phyloP scores from a whole-genome alignment of 2,888 invertebrate genomes.

The Leptura quadrifasciata region DNA sequence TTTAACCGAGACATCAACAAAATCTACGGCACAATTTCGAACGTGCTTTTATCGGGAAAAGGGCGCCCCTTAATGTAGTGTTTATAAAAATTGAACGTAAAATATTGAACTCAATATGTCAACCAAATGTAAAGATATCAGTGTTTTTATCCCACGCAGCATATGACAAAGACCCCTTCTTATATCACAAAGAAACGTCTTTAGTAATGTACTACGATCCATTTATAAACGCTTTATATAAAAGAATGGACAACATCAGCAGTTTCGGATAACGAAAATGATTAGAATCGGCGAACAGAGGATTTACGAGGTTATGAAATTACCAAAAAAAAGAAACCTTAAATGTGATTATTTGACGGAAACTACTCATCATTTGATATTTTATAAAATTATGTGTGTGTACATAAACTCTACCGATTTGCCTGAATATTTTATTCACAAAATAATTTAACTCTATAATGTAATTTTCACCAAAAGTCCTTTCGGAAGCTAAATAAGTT shows the following conservation, averaged over 20 bases:
- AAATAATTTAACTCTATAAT: too few relatives aligned
- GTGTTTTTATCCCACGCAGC: conserved; percentile 1
- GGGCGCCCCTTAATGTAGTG: background rate
- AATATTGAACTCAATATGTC: background rate
- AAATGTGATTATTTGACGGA: background rate
- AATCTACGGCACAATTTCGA: background rate
- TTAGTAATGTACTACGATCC: conserved; percentile 5
- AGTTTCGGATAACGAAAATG: conserved; percentile 15
- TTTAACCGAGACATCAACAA: background rate
- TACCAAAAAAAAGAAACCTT: background rate
- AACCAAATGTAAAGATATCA: conserved; percentile 7
- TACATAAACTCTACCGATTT: too few relatives aligned
- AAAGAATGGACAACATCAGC: conserved; percentile 12
- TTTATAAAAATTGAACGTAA: background rate
- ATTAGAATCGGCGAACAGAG: background rate
- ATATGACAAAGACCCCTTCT: background rate
- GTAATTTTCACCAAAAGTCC: too few relatives aligned
- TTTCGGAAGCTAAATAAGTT: too few relatives aligned
- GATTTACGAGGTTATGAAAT: conserved; percentile 5
- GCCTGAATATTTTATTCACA: too few relatives aligned
- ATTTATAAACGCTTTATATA: conserved; percentile 5
- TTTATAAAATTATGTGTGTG: background rate
- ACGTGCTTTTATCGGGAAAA: background rate
- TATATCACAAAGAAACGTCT: conserved; percentile 17
- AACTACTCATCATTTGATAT: background rate